Evolutionary conservation across 1,140 invertebrate genomes (phyloP).

Genomic region (Drosophila sucinea): DNA sequence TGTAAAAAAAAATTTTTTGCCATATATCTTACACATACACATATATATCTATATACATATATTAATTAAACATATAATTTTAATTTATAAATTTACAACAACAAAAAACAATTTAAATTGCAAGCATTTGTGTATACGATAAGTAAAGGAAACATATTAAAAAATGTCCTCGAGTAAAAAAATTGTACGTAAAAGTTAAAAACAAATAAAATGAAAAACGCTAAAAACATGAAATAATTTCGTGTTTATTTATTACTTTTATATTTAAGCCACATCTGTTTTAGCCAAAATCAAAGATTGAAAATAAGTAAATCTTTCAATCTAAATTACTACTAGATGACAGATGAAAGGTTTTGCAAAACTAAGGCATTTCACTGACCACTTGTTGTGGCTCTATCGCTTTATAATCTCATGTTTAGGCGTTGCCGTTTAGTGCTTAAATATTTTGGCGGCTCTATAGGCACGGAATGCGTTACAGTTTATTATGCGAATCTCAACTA

Average conservation of each 20-base stretch:
- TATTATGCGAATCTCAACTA: neutral
- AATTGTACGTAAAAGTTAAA: constrained; percentile 48
- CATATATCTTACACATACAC: constrained; percentile 73
- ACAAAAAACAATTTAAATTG: constrained; percentile 38
- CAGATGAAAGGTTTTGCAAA: too few species aligned
- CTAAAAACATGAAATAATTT: constrained; percentile 1
- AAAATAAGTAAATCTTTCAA: too few species aligned
- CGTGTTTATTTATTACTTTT: neutral
- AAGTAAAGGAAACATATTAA: constrained; percentile 36
- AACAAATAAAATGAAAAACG: constrained; percentile 51
- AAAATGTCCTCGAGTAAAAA: constrained; percentile 40
- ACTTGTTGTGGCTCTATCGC: too few species aligned
- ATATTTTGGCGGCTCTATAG: too few species aligned
- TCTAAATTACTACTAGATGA: too few species aligned
- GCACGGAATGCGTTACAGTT: neutral
- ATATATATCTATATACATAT: constrained; percentile 58
- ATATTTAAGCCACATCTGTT: neutral
- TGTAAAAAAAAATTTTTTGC: constrained; percentile 64
- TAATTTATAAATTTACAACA: constrained; percentile 55
- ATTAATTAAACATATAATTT: constrained; percentile 47
- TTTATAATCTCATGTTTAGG: too few species aligned
- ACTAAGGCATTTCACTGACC: too few species aligned
- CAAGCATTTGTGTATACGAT: constrained; percentile 64
- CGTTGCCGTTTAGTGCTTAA: too few species aligned
- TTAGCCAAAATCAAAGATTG: neutral